Evolutionary conservation across 2,113 vertebrate species (phyloP).

Genomic region (Lophochroa leadbeateri): DNA sequence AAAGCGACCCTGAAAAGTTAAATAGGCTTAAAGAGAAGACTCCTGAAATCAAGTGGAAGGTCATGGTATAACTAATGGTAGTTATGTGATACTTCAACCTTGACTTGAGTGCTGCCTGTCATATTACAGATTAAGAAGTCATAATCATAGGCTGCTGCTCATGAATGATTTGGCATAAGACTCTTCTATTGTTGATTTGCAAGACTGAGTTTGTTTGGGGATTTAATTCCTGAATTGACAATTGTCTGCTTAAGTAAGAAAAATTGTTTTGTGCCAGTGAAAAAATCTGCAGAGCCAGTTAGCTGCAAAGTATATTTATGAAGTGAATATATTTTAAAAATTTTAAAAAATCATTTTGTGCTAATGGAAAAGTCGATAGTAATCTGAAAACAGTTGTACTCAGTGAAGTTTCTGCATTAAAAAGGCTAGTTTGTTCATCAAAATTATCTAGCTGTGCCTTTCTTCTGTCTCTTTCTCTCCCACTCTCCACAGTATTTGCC

Average conservation of each 20-base stretch:
- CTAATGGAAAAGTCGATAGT: neutral
- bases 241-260: neutral
- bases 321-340: neutral
- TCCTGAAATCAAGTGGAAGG: neutral
- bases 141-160: neutral
- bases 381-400: neutral
- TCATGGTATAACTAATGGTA: neutral
- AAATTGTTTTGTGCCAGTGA: neutral
- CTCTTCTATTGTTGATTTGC: neutral
- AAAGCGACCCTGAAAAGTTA: neutral
- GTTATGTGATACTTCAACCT: neutral
- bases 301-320: neutral
- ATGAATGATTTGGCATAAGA: neutral
- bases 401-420: neutral
- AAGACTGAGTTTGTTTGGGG: neutral
- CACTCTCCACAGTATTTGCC: neutral
- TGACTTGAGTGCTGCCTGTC: neutral
- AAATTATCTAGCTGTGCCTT: neutral
- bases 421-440: neutral
- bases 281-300: neutral
- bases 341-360: neutral
- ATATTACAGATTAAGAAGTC: neutral
- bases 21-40: neutral
- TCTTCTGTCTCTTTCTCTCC: neutral
- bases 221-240: neutral